Percentiles rank a stretch among this genome's conserved stretches.
Conservation (phyloP, 2,113 vertebrate species). For the Microtus richardsoni region DNA sequence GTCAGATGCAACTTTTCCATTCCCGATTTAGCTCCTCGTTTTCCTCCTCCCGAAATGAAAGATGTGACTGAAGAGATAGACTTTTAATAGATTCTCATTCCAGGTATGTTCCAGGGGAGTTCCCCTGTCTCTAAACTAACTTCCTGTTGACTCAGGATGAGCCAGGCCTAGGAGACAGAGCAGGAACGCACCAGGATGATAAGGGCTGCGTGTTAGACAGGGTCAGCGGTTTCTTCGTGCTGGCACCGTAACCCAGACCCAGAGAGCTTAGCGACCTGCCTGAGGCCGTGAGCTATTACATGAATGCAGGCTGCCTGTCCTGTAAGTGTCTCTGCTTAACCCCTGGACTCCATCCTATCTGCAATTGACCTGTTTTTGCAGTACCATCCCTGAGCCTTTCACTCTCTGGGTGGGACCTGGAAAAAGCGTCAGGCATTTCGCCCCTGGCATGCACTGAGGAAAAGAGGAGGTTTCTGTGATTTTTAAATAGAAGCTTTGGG, state of each 20-base stretch:
- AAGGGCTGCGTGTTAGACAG: background rate
- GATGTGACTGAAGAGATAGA: slow-evolving; percentile 62
- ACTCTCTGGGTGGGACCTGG: background rate
- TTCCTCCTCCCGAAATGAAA: slow-evolving; percentile 71
- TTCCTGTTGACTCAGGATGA: slow-evolving; percentile 53
- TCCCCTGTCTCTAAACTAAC: slow-evolving; percentile 19
- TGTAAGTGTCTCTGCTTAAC: background rate
- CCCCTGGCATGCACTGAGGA: background rate
- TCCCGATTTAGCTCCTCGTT: slow-evolving; percentile 83
- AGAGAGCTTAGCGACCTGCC: background rate
- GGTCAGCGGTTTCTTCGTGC: accelerated
- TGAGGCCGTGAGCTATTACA: background rate
- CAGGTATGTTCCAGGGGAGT: slow-evolving; percentile 51
- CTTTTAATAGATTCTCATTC: slow-evolving; percentile 66
- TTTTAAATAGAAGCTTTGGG: background rate
- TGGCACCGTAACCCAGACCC: background rate
- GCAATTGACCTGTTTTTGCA: background rate
- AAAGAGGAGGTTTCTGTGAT: background rate
- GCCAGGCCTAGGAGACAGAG: background rate
- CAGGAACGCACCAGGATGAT: background rate
- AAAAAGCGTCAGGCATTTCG: background rate
- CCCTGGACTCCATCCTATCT: background rate
- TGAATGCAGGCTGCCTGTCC: background rate
- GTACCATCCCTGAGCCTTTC: background rate
- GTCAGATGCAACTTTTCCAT: slow-evolving; percentile 84